Base-by-base conservation (phyloP, 2,888 invertebrate species). In the Leptopterna dolabrata region DNA sequence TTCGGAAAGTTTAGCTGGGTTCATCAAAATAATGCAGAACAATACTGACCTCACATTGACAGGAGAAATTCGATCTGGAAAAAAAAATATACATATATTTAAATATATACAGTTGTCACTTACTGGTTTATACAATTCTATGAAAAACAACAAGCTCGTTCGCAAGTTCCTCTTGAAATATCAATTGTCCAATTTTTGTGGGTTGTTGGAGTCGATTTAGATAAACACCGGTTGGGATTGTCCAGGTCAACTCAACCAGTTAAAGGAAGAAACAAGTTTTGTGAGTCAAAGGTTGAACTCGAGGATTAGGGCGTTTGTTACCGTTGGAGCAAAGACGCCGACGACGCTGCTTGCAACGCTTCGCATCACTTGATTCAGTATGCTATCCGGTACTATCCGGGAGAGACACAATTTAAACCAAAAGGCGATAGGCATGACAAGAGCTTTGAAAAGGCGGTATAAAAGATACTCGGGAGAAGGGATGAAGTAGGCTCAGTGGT, bases 371-470 rank as follows among this genome's bases (percentile, higher is more conserved):
- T 63, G 47, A 47, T 63, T 63, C 27, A 63, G 63, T 63, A 63
- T 63, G 63, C 63, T n/a, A 24, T 24, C 11, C 24, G 63, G 24
- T 6, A 11, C 63, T 9, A 11, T 24, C 0, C 9, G 24, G 63
- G 14, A 47, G 24, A 63, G 63, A 27, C 63, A 63, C 63, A 63
- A 63, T 63, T 63, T 63, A 63, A 63, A 63, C 63, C 63, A 24
- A 63, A 63, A 27, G 24, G 24, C 63, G 63, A 63, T 63, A 63
- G 63, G 63, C 63, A 63, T 63, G 63, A 63, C 63, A 63, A 63
- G 63, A 63, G 63, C 63, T 63, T 63, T 63, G 63, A 63, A 63
- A 63, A 63, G 63, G 63, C 24, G 63, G 63, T 24, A 63, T 63
- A 63, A 63, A 55, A 63, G 63, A 27, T 63, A 63, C 63, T 63